Percentiles rank a stretch among this genome's conserved stretches.
Evolutionary conservation across 2,113 vertebrate species (phyloP).

Genomic region (Acanthochromis polyacanthus): DNA sequence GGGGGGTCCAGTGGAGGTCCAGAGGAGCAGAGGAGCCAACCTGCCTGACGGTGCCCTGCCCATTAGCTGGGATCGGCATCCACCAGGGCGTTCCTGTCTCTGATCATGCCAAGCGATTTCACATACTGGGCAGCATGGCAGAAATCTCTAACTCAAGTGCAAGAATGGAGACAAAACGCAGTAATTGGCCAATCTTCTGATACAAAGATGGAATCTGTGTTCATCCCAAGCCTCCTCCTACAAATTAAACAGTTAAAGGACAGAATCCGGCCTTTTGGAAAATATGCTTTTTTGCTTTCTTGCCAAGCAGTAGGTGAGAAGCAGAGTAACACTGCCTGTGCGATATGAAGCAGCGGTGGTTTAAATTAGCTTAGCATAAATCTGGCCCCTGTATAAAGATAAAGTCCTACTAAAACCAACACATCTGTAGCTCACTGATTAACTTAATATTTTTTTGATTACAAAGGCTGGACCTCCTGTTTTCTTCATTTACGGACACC

Average conservation of each 20-base stretch:
- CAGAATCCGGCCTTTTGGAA: no score
- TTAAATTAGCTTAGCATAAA: not conserved
- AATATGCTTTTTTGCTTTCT: not conserved
- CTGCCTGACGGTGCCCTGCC: slow-evolving; percentile 24
- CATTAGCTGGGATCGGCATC: slow-evolving; percentile 44
- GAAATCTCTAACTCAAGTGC: slow-evolving; percentile 36
- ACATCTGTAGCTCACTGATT: no score
- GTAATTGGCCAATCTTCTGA: slow-evolving; percentile 22
- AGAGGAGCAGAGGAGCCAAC: slow-evolving; percentile 47
- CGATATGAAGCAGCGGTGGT: not conserved
- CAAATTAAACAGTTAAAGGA: slow-evolving; percentile 10
- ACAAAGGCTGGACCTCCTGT: no score
- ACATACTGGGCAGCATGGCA: slow-evolving; percentile 28
- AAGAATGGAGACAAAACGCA: slow-evolving; percentile 33
- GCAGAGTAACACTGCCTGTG: no score
- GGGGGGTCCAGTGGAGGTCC: slow-evolving; percentile 42
- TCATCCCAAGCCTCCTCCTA: slow-evolving; percentile 2
- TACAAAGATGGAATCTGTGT: slow-evolving; percentile 15
- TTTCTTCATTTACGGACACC: no score
- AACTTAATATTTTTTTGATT: no score
- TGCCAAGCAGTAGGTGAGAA: not conserved
- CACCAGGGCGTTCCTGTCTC: slow-evolving; percentile 64
- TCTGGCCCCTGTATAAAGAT: not conserved
- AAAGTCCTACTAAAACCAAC: no score
- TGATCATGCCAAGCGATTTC: slow-evolving; percentile 52